Base-by-base conservation (phyloP, 2,888 invertebrate genomes). In the Alloplasta piceator region DNA sequence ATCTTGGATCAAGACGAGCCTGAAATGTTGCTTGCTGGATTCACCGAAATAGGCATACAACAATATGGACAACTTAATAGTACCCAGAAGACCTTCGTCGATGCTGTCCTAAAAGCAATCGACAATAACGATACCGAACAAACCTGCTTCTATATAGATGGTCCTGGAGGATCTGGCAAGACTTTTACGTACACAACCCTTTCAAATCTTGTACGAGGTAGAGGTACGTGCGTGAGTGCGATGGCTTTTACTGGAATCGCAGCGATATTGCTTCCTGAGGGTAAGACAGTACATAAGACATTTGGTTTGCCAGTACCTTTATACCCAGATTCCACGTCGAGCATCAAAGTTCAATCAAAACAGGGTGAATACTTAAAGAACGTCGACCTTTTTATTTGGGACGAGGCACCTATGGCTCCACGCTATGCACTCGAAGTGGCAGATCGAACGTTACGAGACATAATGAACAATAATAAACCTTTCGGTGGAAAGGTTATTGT, bases 121-220 rank as follows among this genome's bases (percentile, higher is more conserved):
- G 72, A 83, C 56, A 55, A 77, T 26, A 10, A 55, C 50, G 14
- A 58, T 43, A 6, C n/a, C 2, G 52, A 70, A 12, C 16, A 63
- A 52, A 80, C 12, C 80, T 68, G 26, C 92, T 6, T 82, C 16
- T 85, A 82, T 39, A 80, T 84, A 26, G 92, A 92, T 84, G 92
- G 91, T 10, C 91, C 92, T 26, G 26, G 26, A 26, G 26, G 26
- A 26, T 26, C 26, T 26, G 26, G 26, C 26, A 26, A 26, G 3
- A 92, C 92, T 2, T 92, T 85, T 77, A 74, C 92, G 0, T 91
- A 90, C 72, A 86, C 84, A 52, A 85, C 86, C 6, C 55, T 89
- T 5, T 73, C 82, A 5, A 56, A 77, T 58, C 16, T 74, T 0
- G 14, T 86, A 3, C 55, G 86, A 83, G 73, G 83, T 26, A n/a